A percentile compares a stretch with the other conserved stretches of the same genome.
These are phyloP conservation scores for Coturnix japonica DNA, from an alignment of 2,113 vertebrate species.

Conservation along the genomic window DNA sequence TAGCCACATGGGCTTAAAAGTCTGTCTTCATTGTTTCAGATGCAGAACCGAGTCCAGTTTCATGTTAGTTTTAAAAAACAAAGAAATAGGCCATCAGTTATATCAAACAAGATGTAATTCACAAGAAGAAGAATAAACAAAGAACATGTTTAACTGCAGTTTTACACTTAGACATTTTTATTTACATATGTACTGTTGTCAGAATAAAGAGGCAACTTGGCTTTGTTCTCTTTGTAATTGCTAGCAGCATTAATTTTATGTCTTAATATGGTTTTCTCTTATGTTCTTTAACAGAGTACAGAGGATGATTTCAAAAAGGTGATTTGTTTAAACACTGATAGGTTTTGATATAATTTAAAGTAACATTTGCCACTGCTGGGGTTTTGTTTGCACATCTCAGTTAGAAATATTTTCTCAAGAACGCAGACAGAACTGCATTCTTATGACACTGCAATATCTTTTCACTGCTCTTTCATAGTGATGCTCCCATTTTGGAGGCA, in stretches of 20 bases:
- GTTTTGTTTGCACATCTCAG: slow-evolving; percentile 1
- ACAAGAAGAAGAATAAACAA: neutral
- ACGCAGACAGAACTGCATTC: neutral
- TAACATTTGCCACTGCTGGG: neutral
- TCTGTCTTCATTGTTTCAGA: neutral
- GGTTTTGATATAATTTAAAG: slow-evolving; percentile 43
- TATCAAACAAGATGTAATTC: neutral
- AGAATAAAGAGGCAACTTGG: neutral
- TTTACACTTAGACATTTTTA: neutral
- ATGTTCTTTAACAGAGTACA: neutral
- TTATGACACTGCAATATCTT: neutral
- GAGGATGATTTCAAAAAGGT: neutral
- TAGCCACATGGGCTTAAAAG: neutral
- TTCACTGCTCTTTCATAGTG: slow-evolving; percentile 41
- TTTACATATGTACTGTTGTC: neutral
- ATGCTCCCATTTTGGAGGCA: slow-evolving; percentile 58
- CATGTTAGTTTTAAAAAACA: neutral
- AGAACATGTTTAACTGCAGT: neutral
- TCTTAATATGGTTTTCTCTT: neutral
- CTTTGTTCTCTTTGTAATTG: neutral
- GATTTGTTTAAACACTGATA: neutral
- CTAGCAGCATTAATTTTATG: neutral
- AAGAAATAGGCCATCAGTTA: neutral
- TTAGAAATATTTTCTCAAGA: slow-evolving; percentile 28
- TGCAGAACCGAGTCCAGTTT: neutral